Evolutionary conservation across 30 jellyfish, hydroid and myxozoan genomes (phyloP).

Genomic region (Catostylus mosaicus): DNA sequence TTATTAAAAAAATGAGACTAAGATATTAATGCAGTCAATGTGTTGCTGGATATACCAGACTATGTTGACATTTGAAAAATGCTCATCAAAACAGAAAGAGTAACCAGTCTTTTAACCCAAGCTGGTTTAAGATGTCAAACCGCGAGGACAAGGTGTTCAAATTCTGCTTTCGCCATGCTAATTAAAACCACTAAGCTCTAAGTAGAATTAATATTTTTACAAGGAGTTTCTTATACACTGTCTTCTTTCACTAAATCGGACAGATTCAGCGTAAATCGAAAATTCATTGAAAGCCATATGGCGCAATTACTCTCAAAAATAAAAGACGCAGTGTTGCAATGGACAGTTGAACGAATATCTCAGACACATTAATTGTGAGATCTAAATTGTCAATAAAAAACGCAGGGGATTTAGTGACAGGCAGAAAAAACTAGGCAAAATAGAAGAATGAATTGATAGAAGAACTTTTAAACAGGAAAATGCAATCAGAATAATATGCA

Average conservation of each 20-base stretch:
- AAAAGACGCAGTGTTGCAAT: background rate
- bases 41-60: constrained; percentile 24
- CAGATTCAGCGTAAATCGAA: constrained; percentile 17
- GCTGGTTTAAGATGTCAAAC: constrained; percentile 44
- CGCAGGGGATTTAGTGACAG: background rate
- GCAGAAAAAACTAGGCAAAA: too few species aligned
- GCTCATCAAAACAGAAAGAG: constrained; percentile 3
- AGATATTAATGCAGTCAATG: background rate
- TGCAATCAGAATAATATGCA: too few species aligned
- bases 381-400: background rate
- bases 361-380: background rate
- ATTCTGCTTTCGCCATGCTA: constrained; percentile 57
- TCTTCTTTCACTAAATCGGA: constrained; percentile 35
- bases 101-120: constrained; percentile 27
- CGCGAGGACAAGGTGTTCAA: constrained; percentile 15
- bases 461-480: too few species aligned
- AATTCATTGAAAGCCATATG: constrained; percentile 55
- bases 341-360: background rate
- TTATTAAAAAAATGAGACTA: background rate
- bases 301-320: constrained; percentile 8
- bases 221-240: constrained; percentile 52
- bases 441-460: too few species aligned
- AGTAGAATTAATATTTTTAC: constrained; percentile 43
- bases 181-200: constrained; percentile 53
- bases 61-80: constrained; percentile 29